Percentiles rank a stretch among this genome's conserved stretches.
Evolutionary conservation across 2,888 invertebrate genomes (phyloP).

Genomic region (Scaptomyza parva): DNA sequence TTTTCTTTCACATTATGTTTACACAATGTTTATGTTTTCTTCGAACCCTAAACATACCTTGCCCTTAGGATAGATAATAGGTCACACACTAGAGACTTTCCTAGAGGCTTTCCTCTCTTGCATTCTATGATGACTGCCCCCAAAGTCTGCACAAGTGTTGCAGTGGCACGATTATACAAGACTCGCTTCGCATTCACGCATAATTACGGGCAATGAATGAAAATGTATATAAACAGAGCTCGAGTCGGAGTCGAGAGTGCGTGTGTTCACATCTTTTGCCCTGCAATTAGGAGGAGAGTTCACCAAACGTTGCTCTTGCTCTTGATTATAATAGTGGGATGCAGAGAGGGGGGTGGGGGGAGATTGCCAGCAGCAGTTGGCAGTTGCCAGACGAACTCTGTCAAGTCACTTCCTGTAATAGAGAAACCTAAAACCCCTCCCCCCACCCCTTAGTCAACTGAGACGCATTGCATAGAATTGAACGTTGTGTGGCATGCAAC

Average conservation of each 20-base stretch:
- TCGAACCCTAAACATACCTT: no score
- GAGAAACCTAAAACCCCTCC: conserved; percentile 42
- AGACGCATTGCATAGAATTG: not conserved
- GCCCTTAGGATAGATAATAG: no score
- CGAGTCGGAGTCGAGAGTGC: no score
- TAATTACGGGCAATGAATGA: conserved; percentile 52
- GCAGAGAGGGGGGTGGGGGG: no score
- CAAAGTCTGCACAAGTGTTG: conserved; percentile 45
- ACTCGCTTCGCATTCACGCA: conserved; percentile 65
- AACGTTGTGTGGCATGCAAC: conserved; percentile 52
- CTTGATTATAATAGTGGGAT: conserved; percentile 2
- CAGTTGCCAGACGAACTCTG: conserved; percentile 57
- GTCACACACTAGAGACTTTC: no score
- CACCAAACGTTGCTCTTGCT: conserved; percentile 1
- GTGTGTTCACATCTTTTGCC: conserved; percentile 63
- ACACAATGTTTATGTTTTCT: no score
- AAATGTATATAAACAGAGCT: not conserved
- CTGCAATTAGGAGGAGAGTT: conserved; percentile 65
- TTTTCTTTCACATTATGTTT: no score
- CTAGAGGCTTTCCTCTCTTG: no score
- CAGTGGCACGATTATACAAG: conserved; percentile 62
- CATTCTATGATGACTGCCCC: conserved; percentile 6
- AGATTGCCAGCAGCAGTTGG: not conserved
- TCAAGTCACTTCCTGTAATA: conserved; percentile 81
- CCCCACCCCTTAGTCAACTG: not conserved